phyloP scores from a whole-genome alignment of 2,797 vertebrate genomes.

The Pristis pectinata region DNA sequence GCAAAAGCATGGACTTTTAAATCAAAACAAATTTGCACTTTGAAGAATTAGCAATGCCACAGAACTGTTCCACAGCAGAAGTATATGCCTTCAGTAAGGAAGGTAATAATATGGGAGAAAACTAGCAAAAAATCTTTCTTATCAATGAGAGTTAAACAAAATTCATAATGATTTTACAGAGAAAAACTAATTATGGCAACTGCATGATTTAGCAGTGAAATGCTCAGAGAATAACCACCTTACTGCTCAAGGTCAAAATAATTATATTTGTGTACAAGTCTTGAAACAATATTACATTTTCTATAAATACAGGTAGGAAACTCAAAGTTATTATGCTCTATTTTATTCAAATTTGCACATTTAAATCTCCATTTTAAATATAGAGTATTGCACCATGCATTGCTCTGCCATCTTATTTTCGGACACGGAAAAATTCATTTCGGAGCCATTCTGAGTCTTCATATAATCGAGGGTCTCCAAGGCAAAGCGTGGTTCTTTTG shows the following conservation, averaged over 20 bases:
- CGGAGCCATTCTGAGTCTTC: conserved; percentile 88
- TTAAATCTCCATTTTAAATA: not conserved
- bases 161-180: not conserved
- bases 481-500: conserved; percentile 78
- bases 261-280: not conserved
- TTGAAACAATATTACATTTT: conserved; percentile 11
- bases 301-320: not conserved
- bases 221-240: not conserved
- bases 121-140: not conserved
- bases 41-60: not conserved
- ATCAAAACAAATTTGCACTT: not conserved
- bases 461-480: conserved; percentile 88
- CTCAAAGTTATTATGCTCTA: not conserved
- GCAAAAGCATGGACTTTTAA: not conserved
- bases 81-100: not conserved
- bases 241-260: not conserved
- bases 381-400: not conserved
- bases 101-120: not conserved
- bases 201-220: not conserved
- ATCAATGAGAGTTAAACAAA: not conserved
- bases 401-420: conserved; percentile 57
- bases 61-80: not conserved
- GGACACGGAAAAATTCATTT: conserved; percentile 74
- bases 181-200: not conserved
- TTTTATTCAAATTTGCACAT: not conserved